Evolutionary conservation across 2,888 invertebrate genomes (phyloP).

Genomic region (Dicycla oo): DNA sequence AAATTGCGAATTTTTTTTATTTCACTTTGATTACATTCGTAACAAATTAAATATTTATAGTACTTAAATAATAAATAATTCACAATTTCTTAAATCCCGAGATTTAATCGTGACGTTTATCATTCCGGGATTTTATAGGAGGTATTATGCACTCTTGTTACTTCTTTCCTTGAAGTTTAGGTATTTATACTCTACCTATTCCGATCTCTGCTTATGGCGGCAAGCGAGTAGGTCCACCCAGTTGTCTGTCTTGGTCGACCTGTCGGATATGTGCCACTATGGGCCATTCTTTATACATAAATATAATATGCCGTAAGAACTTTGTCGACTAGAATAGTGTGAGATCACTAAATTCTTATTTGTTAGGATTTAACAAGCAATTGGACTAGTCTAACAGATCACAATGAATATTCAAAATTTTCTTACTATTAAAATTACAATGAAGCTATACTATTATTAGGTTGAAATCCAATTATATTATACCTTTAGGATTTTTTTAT

Average conservation of each 20-base stretch:
- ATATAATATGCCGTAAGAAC: not conserved
- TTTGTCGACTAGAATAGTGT: conserved; percentile 46
- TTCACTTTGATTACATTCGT: no score
- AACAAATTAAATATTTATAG: no score
- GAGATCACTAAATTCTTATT: conserved; percentile 37
- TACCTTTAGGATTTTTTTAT: conserved; percentile 3
- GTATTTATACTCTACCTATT: no score
- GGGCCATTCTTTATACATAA: not conserved
- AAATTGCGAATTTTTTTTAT: no score
- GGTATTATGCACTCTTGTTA: no score
- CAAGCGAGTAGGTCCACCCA: no score
- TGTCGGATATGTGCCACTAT: not conserved
- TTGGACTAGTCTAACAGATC: conserved; percentile 47
- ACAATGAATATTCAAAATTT: conserved; percentile 30
- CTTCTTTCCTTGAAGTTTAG: no score
- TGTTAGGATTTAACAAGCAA: conserved; percentile 23
- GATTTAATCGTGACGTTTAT: no score
- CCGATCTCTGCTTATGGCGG: no score
- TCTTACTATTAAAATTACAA: conserved; percentile 32
- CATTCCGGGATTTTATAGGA: no score
- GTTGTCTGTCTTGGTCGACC: not conserved
- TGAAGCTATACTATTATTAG: conserved; percentile 25
- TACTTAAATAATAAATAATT: no score
- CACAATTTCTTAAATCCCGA: no score
- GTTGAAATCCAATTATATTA: conserved; percentile 1